Conservation (phyloP, 2,113 vertebrate species). For the Isurus oxyrinchus region DNA sequence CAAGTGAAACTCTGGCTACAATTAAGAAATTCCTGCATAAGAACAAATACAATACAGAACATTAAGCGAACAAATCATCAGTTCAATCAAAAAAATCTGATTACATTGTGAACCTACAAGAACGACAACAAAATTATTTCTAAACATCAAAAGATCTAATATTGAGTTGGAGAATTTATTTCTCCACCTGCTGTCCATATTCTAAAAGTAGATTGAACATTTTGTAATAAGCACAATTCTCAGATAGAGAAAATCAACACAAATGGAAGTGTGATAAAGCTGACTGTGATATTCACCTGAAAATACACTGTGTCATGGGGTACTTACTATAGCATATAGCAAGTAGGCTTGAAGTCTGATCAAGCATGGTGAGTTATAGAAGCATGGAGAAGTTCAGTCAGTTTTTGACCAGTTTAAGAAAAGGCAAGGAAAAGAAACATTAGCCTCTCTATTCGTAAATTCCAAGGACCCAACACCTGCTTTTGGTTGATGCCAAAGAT, state of each 20-base stretch:
- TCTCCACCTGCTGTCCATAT: not conserved
- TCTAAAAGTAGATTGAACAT: not conserved
- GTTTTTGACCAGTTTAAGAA: no score
- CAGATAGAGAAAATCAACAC: not conserved
- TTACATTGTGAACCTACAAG: not conserved
- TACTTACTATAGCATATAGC: not conserved
- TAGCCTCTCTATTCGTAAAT: no score
- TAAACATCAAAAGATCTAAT: not conserved
- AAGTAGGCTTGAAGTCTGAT: no score
- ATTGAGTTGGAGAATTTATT: not conserved
- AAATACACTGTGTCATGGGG: not conserved
- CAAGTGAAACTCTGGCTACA: not conserved
- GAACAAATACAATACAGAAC: not conserved
- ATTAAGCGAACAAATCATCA: not conserved
- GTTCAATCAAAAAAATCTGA: not conserved
- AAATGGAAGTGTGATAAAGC: not conserved
- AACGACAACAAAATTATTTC: not conserved
- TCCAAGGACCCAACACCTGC: no score
- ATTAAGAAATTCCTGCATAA: not conserved
- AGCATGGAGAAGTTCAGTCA: not conserved
- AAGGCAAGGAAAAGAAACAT: no score
- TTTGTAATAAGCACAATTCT: not conserved
- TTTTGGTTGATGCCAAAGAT: not conserved
- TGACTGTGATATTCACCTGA: not conserved
- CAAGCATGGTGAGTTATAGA: not conserved